Conservation (phyloP, 1,140 invertebrate species). For the Hylaeus volcanicus region DNA sequence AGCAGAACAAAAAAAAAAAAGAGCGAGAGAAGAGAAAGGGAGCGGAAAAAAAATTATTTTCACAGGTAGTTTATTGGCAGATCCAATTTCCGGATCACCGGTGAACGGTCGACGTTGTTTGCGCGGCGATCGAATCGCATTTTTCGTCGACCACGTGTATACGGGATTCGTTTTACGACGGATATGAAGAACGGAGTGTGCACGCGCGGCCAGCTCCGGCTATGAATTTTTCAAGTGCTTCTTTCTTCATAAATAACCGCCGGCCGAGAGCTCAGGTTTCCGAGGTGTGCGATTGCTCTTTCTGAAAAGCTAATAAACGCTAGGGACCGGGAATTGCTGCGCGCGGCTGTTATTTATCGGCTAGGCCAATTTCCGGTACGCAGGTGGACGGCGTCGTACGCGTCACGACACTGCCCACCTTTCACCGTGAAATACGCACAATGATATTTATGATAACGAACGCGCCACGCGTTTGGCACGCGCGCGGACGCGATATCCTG, state of each 20-base stretch:
- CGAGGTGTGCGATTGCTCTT: slow-evolving; percentile 18
- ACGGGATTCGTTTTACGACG: slow-evolving; percentile 42
- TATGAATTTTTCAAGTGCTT: slow-evolving; percentile 38
- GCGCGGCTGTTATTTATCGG: slow-evolving; percentile 45
- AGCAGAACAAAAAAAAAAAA: slow-evolving; percentile 5
- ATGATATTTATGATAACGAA: slow-evolving; percentile 42
- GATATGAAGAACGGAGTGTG: slow-evolving; percentile 39
- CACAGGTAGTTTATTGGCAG: slow-evolving; percentile 58
- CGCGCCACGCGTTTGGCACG: not conserved
- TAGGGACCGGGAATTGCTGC: slow-evolving; percentile 23
- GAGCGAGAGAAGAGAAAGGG: not conserved
- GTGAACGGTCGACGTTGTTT: slow-evolving; percentile 44
- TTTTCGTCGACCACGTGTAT: slow-evolving; percentile 28
- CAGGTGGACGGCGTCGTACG: slow-evolving; percentile 21
- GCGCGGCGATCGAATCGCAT: slow-evolving; percentile 42
- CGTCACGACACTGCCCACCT: slow-evolving; percentile 29
- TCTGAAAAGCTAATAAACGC: slow-evolving; percentile 29
- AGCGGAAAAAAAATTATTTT: slow-evolving; percentile 52
- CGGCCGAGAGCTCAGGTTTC: not conserved
- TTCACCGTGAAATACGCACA: slow-evolving; percentile 32
- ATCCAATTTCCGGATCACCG: slow-evolving; percentile 62
- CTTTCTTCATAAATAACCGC: slow-evolving; percentile 38
- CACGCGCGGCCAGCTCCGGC: slow-evolving; percentile 2
- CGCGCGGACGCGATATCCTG: not conserved
- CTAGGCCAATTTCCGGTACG: slow-evolving; percentile 58